Base-by-base conservation (phyloP, 1,140 invertebrate genomes). In the Drosophila busckii region DNA sequence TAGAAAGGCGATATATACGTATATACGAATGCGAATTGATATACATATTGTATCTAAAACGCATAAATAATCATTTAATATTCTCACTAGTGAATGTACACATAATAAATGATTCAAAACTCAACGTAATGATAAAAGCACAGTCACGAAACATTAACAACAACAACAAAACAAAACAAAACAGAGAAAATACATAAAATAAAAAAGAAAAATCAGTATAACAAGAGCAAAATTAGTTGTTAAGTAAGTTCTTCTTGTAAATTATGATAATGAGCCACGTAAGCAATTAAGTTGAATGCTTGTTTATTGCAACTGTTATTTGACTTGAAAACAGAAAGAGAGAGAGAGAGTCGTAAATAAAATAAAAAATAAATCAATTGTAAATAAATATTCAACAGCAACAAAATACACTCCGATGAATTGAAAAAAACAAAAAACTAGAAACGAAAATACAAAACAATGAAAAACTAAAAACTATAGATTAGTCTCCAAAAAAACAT, bases 291-390 rank as follows among this genome's bases (percentile, higher is more conserved):
- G 75, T 82, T 82, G 61, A 82, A 82, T 54, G 75, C 75, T 80
- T 82, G 69, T 75, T 82, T 82, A 82, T 82, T 75, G 75, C 75
- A 75, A 70, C 75, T 82, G 75, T 82, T 82, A 82, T 80, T 80
- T 82, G 75, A 82, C 75, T 82, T 66, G 71, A 49, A 41, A 34
- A 42, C 35, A 16, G 12, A 8, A 41, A 5, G 25, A 16, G 26
- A 31, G n/a, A 45, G 45, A 42, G 32, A 66, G 55, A 65, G 75
- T 82, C 75, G 56, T 60, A 54, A 60, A 59, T 78, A 68, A 75
- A 78, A 80, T 78, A 78, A 78, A 68, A 75, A 78, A 80, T 78
- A 78, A 78, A 67, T 55, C 35, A 60, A 80, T 65, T 80, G 75
- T 80, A 82, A 82, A 82, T 82, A 82, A 80, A 82, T 82, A 82